phyloP scores from a whole-genome alignment of 35 echinoderm and acorn worm genomes.

The Stichopus chloronotus region DNA sequence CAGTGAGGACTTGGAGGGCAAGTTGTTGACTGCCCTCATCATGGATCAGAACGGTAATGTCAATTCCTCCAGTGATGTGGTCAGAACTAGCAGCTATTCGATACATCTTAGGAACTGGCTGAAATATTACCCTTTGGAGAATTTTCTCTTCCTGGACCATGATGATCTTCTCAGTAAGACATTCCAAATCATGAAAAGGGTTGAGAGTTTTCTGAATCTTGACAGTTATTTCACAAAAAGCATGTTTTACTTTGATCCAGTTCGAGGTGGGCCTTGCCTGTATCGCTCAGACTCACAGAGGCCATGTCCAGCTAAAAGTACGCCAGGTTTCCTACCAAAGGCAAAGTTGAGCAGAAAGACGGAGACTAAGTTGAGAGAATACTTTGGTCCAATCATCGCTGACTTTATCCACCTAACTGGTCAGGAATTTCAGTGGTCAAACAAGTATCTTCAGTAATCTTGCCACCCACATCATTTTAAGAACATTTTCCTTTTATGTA shows the following conservation, averaged over 20 bases:
- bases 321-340: slow-evolving; percentile 85
- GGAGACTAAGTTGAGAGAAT: slow-evolving; percentile 64
- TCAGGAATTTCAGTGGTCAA: slow-evolving; percentile 64
- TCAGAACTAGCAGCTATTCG: slow-evolving; percentile 72
- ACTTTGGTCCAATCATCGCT: slow-evolving; percentile 68
- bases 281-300: not conserved
- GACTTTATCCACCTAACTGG: slow-evolving; percentile 72
- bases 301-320: slow-evolving; percentile 87
- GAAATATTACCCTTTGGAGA: slow-evolving; percentile 73
- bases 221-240: slow-evolving; percentile 62
- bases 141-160: slow-evolving; percentile 71
- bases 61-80: slow-evolving; percentile 75
- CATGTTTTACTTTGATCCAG: slow-evolving; percentile 86
- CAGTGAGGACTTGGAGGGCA: slow-evolving; percentile 50
- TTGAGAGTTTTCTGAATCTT: slow-evolving; percentile 77
- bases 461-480: not conserved
- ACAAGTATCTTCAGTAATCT: not conserved
- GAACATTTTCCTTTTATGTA: not conserved
- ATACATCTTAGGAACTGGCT: slow-evolving; percentile 90
- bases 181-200: slow-evolving; percentile 65
- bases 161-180: slow-evolving; percentile 63
- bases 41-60: slow-evolving; percentile 62
- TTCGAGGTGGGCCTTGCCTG: slow-evolving; percentile 74
- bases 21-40: slow-evolving; percentile 57
- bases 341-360: slow-evolving; percentile 62